Percentiles rank a stretch among this genome's conserved stretches.
phyloP scores from a whole-genome alignment of 2,888 invertebrate genomes.

The Acrocyrtus sp. region DNA sequence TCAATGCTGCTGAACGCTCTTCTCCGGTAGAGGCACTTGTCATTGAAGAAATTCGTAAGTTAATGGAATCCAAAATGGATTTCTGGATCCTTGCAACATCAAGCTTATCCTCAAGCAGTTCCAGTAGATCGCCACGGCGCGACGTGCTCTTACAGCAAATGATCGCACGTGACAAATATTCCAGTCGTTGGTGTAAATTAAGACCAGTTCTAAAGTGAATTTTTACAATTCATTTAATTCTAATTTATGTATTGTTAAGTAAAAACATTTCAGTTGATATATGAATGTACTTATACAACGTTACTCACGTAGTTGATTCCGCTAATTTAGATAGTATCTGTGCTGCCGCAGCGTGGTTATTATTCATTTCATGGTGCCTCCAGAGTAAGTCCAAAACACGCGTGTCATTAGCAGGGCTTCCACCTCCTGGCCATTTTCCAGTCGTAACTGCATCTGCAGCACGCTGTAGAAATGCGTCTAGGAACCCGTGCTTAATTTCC shows the following conservation, averaged over 20 bases:
- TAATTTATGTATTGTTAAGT: background rate
- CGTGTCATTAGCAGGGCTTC: constrained; percentile 71
- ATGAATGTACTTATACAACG: background rate
- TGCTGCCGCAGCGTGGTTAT: constrained; percentile 92
- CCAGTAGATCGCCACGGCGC: constrained; percentile 80
- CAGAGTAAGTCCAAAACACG: constrained; percentile 85
- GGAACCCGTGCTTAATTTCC: constrained; percentile 66
- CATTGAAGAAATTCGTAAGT: constrained; percentile 67
- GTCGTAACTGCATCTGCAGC: constrained; percentile 65
- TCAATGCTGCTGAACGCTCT: constrained; percentile 49
- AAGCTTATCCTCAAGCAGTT: constrained; percentile 91
- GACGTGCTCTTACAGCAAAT: constrained; percentile 92
- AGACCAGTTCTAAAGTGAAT: constrained; percentile 74
- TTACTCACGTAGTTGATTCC: constrained; percentile 69
- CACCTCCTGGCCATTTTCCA: constrained; percentile 64
- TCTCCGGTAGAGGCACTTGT: constrained; percentile 65
- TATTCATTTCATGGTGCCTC: constrained; percentile 94
- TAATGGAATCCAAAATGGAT: constrained; percentile 72
- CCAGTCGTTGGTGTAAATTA: constrained; percentile 81
- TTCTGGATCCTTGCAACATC: constrained; percentile 90
- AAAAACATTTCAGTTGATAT: background rate
- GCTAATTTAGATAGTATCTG: constrained; percentile 89
- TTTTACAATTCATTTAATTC: background rate
- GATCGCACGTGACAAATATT: constrained; percentile 92
- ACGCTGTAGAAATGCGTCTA: constrained; percentile 67